Conservation (phyloP, 2,113 vertebrate species). For the Eudyptes chrysolophus region DNA sequence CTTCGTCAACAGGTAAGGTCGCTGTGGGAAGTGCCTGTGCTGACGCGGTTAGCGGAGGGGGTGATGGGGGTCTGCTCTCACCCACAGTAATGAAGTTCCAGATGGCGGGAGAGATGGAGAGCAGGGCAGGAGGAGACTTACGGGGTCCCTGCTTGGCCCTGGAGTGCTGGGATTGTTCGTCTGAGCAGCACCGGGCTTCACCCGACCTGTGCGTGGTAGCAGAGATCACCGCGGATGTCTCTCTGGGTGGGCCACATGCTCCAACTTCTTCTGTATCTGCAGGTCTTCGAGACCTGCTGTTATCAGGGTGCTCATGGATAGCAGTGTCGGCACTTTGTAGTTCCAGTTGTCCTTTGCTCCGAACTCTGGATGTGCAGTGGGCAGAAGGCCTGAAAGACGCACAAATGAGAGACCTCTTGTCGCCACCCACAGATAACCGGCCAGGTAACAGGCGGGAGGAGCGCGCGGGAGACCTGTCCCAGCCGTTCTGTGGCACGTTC, state of each 20-base stretch:
- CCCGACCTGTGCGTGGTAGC: background rate
- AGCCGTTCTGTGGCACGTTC: background rate
- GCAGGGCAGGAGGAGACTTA: background rate
- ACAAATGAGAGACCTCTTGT: slow-evolving; percentile 95
- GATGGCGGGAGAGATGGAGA: background rate
- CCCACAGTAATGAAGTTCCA: background rate
- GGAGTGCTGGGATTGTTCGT: fast-evolving
- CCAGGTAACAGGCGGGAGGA: slow-evolving; percentile 80
- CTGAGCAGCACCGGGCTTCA: background rate
- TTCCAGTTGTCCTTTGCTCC: slow-evolving; percentile 90
- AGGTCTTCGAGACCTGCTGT: slow-evolving; percentile 89
- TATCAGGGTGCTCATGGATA: slow-evolving; percentile 95
- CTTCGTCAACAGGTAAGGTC: fast-evolving
- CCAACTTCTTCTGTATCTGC: background rate
- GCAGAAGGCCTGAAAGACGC: slow-evolving; percentile 95
- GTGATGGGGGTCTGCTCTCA: background rate
- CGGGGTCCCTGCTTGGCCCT: fast-evolving
- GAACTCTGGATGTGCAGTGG: slow-evolving; percentile 94
- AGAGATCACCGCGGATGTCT: fast-evolving
- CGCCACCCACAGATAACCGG: slow-evolving; percentile 92
- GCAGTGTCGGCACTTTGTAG: slow-evolving; percentile 95
- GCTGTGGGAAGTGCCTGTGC: background rate
- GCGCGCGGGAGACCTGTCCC: background rate
- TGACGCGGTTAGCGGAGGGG: fast-evolving
- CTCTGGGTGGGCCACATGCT: background rate